Conservation (phyloP, 2,113 vertebrate genomes). For the Formicarius rufipectus region DNA sequence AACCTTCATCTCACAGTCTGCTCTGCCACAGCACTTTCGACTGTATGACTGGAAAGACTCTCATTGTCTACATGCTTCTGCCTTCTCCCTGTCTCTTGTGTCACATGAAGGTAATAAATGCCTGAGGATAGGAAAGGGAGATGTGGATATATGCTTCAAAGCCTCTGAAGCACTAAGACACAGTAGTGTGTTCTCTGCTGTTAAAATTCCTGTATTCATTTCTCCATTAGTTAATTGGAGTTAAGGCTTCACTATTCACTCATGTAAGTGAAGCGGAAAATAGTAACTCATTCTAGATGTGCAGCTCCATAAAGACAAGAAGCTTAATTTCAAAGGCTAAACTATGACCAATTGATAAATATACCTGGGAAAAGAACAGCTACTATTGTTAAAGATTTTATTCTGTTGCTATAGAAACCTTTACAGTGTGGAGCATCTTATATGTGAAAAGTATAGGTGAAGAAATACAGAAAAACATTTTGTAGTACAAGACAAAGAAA, state of each 20-base stretch:
- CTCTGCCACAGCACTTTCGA: background rate
- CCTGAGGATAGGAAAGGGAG: background rate
- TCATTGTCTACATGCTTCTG: background rate
- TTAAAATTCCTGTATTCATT: background rate
- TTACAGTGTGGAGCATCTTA: background rate
- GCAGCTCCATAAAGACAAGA: background rate
- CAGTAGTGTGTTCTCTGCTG: background rate
- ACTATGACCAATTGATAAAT: background rate
- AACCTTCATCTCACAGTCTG: background rate
- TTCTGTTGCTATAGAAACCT: slow-evolving; percentile 59
- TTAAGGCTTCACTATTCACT: background rate
- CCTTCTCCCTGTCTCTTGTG: background rate
- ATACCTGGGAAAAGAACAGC: slow-evolving; percentile 20
- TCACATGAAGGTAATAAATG: background rate
- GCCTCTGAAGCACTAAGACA: background rate
- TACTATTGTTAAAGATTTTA: background rate
- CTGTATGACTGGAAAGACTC: background rate
- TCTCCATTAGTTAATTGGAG: background rate
- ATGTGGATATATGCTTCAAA: background rate
- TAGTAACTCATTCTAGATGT: background rate
- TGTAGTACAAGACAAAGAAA: background rate
- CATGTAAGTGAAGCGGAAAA: background rate
- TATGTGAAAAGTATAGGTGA: background rate
- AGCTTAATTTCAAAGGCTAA: background rate
- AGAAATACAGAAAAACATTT: background rate